Evolutionary conservation across 2,113 vertebrate species (phyloP), one percentile per base, ranked within the genome.

Genomic region (human): DNA sequence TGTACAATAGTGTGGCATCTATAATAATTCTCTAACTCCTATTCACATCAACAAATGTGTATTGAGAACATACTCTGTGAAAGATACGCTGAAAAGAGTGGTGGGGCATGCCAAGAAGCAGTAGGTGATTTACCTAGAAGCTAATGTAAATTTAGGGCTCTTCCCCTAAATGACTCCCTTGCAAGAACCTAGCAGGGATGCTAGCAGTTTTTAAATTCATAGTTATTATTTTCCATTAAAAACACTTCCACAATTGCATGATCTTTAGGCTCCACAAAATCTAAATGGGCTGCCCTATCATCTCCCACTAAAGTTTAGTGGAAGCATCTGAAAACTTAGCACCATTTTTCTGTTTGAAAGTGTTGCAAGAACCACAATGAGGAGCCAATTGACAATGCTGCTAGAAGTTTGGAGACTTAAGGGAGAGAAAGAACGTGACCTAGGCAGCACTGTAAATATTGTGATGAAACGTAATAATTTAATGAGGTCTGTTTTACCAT

Each of bases 21-120:
- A 14, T 59, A 64, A 82, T n/a, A 40, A 85, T 93, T 94, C 86
- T 96, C 1, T n/a, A 72, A 85, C 73, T 93, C 43, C 66, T 90
- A 50, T 32, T 83, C 82, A 94, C 59, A 35, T 87, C 78, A 83
- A 35, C 12, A 90, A 89, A 93, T 20, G 27, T 64, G 3, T 61
- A 20, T 6, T 80, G 35, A 88, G 35, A 1, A 78, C 8, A 27
- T 82, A 35, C 2, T 79, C 30, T 40, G 30, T 92, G 76, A 76
- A 85, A 45, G 11, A 4, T n/a, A 61, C 25, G 72, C 45, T 45
- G 27, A 27, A 35, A 68, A 64, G 55, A 89, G 25, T 13, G 3
- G 0, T 25, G 2, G n/a, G 27, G 6, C 6, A 43, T 10, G 17
- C 55, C 25, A 40, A 72, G n/a, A 32, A 64, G 8, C 5, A 59